A percentile compares a stretch with the other conserved stretches of the same genome.
phyloP scores from a whole-genome alignment of 2,888 invertebrate species.

The Melieria omissa region DNA sequence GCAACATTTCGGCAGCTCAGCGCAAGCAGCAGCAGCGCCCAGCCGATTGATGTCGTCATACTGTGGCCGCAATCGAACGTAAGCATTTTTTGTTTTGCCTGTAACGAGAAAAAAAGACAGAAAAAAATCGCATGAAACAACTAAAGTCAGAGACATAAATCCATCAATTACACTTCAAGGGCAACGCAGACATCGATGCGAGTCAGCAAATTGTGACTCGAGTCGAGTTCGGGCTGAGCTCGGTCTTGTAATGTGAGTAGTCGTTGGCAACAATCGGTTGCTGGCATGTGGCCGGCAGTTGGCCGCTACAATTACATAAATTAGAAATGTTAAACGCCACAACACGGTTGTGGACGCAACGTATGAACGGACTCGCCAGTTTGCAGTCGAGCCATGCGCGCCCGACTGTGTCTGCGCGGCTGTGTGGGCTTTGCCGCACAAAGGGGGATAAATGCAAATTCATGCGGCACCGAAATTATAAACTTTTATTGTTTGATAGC shows the following conservation, averaged over 20 bases:
- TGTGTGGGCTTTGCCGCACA: background rate
- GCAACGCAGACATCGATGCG: background rate
- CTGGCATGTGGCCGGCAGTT: constrained; percentile 8
- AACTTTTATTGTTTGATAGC: too few relatives aligned
- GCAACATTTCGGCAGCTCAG: constrained; percentile 51
- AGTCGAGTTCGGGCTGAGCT: too few relatives aligned
- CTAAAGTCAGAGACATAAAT: background rate
- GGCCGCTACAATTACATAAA: constrained; percentile 32
- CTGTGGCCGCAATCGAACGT: background rate
- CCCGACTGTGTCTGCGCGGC: background rate
- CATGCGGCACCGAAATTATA: too few relatives aligned
- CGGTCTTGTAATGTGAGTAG: background rate
- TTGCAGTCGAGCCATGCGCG: background rate
- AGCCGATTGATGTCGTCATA: constrained; percentile 43
- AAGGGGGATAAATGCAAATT: background rate
- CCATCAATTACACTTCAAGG: background rate
- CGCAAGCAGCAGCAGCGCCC: constrained; percentile 47
- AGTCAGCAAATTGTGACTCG: background rate
- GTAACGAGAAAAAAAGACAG: background rate
- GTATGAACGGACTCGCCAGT: background rate
- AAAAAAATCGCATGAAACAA: background rate
- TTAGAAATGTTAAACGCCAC: constrained; percentile 13
- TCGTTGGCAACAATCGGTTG: constrained; percentile 27
- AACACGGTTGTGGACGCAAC: background rate
- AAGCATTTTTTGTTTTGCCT: constrained; percentile 12